A percentile compares a stretch with the other conserved stretches of the same genome.
These are phyloP conservation scores for Brenthis ino DNA, from an alignment of 2,888 invertebrate species.

Conservation along the genomic window DNA sequence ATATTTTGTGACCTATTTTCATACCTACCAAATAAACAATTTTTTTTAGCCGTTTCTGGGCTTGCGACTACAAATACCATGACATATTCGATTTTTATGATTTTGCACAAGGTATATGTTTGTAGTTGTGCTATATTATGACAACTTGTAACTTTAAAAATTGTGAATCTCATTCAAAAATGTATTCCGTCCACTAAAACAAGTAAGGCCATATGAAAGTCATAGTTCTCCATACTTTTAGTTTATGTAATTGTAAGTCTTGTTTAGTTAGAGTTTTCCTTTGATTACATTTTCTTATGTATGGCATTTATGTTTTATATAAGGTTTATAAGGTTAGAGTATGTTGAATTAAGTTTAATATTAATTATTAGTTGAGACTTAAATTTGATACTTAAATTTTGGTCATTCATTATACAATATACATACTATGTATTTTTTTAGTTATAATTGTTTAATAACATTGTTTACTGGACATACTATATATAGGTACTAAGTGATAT, in stretches of 20 bases:
- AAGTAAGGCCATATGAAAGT: neutral
- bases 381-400: conserved; percentile 21
- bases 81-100: too few species aligned
- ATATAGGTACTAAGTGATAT: neutral
- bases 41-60: too few species aligned
- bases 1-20: too few species aligned
- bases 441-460: too few species aligned
- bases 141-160: too few species aligned
- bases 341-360: conserved; percentile 11
- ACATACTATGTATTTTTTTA: neutral
- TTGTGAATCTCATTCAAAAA: conserved; percentile 27
- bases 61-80: too few species aligned
- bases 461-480: neutral
- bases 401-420: neutral
- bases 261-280: conserved; percentile 7
- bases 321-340: conserved; percentile 2
- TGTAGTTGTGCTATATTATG: too few species aligned
- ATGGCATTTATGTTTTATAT: conserved; percentile 12
- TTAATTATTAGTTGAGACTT: conserved; percentile 13
- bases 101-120: too few species aligned
- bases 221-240: too few species aligned
- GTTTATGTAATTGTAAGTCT: neutral
- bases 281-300: conserved; percentile 15
- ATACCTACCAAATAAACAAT: too few species aligned
- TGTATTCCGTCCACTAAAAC: conserved; percentile 18